These are phyloP conservation scores for Litocranius walleri DNA, from an alignment of 2,113 vertebrate species.

Conservation along the genomic window DNA sequence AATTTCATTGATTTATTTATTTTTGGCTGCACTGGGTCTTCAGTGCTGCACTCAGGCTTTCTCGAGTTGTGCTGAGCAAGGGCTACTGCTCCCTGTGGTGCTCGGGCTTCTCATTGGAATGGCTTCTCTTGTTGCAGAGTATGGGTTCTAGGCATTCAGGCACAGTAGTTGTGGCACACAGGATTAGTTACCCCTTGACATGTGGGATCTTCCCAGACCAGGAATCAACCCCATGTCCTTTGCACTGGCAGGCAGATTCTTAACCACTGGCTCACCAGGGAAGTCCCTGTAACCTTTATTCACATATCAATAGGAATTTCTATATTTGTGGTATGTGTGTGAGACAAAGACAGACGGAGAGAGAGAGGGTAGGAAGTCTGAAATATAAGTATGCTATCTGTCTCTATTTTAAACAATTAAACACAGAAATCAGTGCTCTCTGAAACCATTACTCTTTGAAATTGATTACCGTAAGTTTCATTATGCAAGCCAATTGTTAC, in stretches of 20 bases:
- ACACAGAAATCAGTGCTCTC: not conserved
- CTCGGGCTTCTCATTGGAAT: not conserved
- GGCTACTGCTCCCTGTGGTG: not conserved
- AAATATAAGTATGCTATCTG: not conserved
- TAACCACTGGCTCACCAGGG: not conserved
- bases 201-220: not conserved
- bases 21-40: not conserved
- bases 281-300: not conserved
- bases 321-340: not conserved
- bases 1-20: not conserved
- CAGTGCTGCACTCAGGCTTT: not conserved
- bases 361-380: not conserved
- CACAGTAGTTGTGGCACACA: not conserved
- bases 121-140: not conserved
- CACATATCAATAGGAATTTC: not conserved
- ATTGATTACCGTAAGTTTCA: not conserved
- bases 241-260: not conserved
- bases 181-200: not conserved
- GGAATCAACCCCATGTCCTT: not conserved
- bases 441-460: not conserved
- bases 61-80: not conserved
- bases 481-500: not conserved
- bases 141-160: not conserved
- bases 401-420: not conserved
- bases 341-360: not conserved